Base-by-base conservation (phyloP, 2,797 vertebrate species). In the Chelon auratus region DNA sequence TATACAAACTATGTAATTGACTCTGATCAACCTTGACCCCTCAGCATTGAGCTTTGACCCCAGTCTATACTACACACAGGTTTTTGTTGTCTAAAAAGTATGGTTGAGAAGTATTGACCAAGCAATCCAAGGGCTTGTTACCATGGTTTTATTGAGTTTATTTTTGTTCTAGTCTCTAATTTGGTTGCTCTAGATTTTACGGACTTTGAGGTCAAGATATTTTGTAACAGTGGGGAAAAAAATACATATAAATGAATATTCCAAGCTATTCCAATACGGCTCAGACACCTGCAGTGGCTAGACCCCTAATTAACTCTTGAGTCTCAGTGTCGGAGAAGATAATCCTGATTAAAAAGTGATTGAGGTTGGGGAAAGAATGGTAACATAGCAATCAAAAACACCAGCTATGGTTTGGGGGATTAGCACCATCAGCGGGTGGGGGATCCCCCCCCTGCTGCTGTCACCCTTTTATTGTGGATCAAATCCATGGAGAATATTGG, bases 281-380 rank as follows among this genome's bases (percentile, higher is more conserved):
- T 54, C 17, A 12, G 59, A 37, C 78, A 82, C 78, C 85, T 86
- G 81, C 72, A 75, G 62, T 58, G 69, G 36, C 78, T 76, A 61
- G 62, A 75, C 77, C 63, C 47, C 60, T 86, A 88, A 92, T 92
- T 84, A 89, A 92, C 81, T 91, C 75, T 81, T 72, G 80, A 79
- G 72, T 90, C 81, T 83, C 69, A 0, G 80, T 87, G 80, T 87
- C 78, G 55, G 73, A 30, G 68, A 83, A 88, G 84, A 89, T 94
- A 91, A 94, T 93, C 89, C 90, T 91, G 90, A 92, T 91, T 92
- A 92, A 92, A 92, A 91, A 91, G 82, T 75, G 84, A 88, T 84
- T 78, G 74, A 52, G 70, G 81, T 76, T 70, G 61, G 70, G 75
- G 70, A 53, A 78, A 78, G 79, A 81, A 83, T 65, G 78, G 84